phyloP scores from a whole-genome alignment of 2,113 vertebrate species.

The Corynorhinus townsendii region DNA sequence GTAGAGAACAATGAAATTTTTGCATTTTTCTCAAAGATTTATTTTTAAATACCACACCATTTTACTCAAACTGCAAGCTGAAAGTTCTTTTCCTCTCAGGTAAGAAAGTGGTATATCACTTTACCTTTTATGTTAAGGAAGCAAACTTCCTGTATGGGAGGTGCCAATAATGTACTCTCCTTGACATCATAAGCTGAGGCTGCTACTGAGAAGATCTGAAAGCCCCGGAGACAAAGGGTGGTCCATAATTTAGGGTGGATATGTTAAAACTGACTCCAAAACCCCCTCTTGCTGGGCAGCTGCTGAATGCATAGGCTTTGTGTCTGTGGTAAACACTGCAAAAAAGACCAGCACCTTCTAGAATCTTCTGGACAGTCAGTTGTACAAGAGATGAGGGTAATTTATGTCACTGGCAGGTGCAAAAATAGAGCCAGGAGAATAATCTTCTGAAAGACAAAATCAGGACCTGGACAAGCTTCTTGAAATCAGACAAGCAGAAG shows the following conservation, averaged over 20 bases:
- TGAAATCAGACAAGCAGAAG: constrained; percentile 47
- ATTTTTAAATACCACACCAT: not conserved
- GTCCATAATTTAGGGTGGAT: not conserved
- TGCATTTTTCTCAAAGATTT: not conserved
- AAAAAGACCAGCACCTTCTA: constrained; percentile 7
- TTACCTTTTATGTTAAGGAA: not conserved
- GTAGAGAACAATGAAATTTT: not conserved
- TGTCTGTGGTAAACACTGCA: not conserved
- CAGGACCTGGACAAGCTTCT: constrained; percentile 36
- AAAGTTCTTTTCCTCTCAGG: not conserved
- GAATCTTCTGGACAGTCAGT: not conserved
- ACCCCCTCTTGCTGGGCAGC: not conserved
- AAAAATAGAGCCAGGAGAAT: constrained; percentile 53
- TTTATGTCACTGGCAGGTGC: constrained; percentile 28
- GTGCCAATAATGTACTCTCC: not conserved
- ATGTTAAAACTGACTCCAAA: not conserved
- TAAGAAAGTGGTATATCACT: not conserved
- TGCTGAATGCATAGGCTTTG: not conserved
- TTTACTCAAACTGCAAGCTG: not conserved
- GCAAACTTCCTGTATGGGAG: not conserved
- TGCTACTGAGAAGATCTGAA: not conserved
- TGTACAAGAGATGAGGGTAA: not conserved
- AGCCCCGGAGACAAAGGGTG: not conserved
- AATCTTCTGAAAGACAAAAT: constrained; percentile 62
- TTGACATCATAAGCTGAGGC: not conserved